phyloP scores from a whole-genome alignment of 2,113 vertebrate species.

The Amphiprion ocellaris region DNA sequence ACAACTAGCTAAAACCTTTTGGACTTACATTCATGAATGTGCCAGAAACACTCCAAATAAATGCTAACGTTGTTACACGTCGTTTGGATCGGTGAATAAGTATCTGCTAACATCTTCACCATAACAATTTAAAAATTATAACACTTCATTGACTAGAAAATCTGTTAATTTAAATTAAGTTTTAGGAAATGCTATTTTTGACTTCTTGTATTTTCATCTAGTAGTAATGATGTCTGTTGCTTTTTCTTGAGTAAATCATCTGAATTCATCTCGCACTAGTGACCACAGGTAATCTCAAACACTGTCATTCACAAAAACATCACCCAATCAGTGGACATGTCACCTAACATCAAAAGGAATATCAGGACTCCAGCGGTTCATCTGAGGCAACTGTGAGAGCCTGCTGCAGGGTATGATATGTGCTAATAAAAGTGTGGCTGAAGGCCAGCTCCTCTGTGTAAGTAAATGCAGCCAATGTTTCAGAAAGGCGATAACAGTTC shows the following conservation, averaged over 20 bases:
- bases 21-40: no score
- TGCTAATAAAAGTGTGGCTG: constrained; percentile 18
- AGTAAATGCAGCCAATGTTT: constrained; percentile 38
- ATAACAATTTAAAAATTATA: no score
- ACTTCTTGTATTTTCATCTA: background rate
- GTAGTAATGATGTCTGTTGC: background rate
- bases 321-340: constrained; percentile 5
- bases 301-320: background rate
- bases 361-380: constrained; percentile 29
- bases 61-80: no score
- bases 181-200: no score
- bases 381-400: constrained; percentile 28
- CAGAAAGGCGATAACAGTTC: constrained; percentile 59
- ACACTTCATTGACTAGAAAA: no score
- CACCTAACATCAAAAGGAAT: constrained; percentile 10
- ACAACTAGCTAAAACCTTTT: no score
- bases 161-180: no score
- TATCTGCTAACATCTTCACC: no score
- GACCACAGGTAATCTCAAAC: background rate
- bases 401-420: constrained; percentile 22
- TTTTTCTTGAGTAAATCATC: background rate
- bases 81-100: no score
- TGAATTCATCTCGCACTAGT: background rate
- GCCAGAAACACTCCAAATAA: no score
- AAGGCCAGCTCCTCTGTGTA: constrained; percentile 20